phyloP scores from a whole-genome alignment of 92 coral and sea anemone species.

The Paragorgia papillata region DNA sequence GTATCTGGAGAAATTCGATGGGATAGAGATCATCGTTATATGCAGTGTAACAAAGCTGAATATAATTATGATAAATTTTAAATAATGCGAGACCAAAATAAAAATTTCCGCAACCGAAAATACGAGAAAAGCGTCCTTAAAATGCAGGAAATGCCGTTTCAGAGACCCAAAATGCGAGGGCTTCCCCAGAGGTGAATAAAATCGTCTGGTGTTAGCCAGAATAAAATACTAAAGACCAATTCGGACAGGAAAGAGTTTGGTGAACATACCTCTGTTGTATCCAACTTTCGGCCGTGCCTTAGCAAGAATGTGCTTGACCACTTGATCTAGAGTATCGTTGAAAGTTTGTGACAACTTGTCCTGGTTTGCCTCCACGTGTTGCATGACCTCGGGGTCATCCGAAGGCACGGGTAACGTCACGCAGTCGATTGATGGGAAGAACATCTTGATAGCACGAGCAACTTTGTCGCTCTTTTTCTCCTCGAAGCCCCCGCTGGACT shows the following conservation, averaged over 20 bases:
- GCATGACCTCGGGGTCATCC: slow-evolving; percentile 57
- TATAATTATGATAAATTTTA: no score
- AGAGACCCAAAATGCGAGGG: no score
- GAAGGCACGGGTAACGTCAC: slow-evolving; percentile 82
- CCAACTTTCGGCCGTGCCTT: slow-evolving; percentile 19
- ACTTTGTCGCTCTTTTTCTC: slow-evolving; percentile 47
- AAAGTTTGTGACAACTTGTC: slow-evolving; percentile 18
- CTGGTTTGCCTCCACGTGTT: slow-evolving; percentile 28
- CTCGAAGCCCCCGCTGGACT: slow-evolving; percentile 33
- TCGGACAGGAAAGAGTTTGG: no score
- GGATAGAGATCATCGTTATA: no score
- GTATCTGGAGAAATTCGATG: slow-evolving; percentile 15
- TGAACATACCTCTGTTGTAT: slow-evolving; percentile 38
- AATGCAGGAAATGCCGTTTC: no score
- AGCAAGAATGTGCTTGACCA: slow-evolving; percentile 10
- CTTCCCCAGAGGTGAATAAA: no score
- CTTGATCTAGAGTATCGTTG: slow-evolving; percentile 7
- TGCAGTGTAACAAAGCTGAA: no score
- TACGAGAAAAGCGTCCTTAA: no score
- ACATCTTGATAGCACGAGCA: slow-evolving; percentile 71
- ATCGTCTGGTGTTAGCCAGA: no score
- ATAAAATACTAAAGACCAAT: no score
- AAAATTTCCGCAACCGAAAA: no score
- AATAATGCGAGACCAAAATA: no score
- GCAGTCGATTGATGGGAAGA: slow-evolving; percentile 85